phyloP scores from a whole-genome alignment of 2,888 invertebrate genomes.

The Biston betularia region DNA sequence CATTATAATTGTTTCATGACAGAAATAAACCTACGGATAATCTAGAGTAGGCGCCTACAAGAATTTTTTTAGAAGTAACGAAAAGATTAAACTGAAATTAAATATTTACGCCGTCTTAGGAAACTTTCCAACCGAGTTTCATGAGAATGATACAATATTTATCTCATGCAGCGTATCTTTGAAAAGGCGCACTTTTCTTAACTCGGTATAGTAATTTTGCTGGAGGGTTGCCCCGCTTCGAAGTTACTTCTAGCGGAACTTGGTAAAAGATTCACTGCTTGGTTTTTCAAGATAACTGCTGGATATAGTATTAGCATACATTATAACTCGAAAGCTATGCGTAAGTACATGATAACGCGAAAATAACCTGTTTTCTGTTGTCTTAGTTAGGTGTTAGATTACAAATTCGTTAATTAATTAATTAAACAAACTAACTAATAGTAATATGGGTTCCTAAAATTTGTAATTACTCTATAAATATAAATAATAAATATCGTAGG shows the following conservation, averaged over 20 bases:
- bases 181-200: constrained; percentile 42
- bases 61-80: background rate
- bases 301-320: constrained; percentile 19
- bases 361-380: background rate
- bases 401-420: no score
- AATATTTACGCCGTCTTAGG: constrained; percentile 34
- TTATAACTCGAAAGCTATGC: background rate
- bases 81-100: constrained; percentile 31
- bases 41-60: background rate
- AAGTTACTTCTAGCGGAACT: constrained; percentile 54
- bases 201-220: constrained; percentile 50
- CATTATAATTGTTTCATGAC: constrained; percentile 14
- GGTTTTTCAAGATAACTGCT: constrained; percentile 23
- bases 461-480: no score
- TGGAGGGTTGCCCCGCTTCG: constrained; percentile 47
- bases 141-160: constrained; percentile 57
- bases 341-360: background rate
- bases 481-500: no score
- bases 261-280: constrained; percentile 36
- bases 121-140: constrained; percentile 51
- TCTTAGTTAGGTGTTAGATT: no score
- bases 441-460: no score
- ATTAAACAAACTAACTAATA: no score
- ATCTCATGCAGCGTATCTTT: constrained; percentile 49
- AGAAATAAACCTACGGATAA: background rate